These are phyloP conservation scores for Lagorchestes hirsutus DNA, from an alignment of 2,797 vertebrate species.

Conservation along the genomic window DNA sequence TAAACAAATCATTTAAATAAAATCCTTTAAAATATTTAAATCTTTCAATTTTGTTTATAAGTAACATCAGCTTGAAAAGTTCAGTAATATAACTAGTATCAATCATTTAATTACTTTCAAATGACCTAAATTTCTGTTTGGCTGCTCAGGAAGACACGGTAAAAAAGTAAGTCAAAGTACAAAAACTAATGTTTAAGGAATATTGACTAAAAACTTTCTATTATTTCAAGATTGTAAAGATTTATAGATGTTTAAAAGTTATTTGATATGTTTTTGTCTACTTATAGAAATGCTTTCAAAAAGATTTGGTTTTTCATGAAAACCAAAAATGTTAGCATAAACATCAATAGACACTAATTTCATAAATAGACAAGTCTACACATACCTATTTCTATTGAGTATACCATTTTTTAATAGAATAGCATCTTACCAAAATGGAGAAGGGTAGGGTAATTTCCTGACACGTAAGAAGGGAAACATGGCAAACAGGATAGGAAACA, in stretches of 20 bases:
- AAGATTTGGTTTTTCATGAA: constrained; percentile 78
- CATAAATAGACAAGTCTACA: constrained; percentile 80
- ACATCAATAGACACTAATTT: constrained; percentile 81
- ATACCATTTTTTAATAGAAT: constrained; percentile 85
- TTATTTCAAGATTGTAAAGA: background rate
- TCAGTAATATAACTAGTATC: background rate
- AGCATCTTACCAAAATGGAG: constrained; percentile 91
- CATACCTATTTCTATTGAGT: constrained; percentile 79
- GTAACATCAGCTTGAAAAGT: background rate
- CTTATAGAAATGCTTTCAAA: constrained; percentile 54
- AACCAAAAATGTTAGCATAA: constrained; percentile 81
- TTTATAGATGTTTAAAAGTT: background rate
- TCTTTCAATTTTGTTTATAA: background rate
- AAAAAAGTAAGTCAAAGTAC: constrained; percentile 27
- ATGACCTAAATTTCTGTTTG: constrained; percentile 8
- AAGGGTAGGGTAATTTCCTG: constrained; percentile 90
- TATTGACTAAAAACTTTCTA: constrained; percentile 42
- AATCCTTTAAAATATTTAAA: background rate
- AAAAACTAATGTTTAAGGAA: constrained; percentile 46
- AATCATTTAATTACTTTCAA: background rate
- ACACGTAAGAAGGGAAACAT: constrained; percentile 92
- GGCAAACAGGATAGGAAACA: constrained; percentile 92
- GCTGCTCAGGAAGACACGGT: constrained; percentile 18
- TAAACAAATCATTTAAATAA: background rate
- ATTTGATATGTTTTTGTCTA: constrained; percentile 16